Evolutionary conservation across 2,797 vertebrate genomes (phyloP).

Genomic region (Setipinna tenuifilis): DNA sequence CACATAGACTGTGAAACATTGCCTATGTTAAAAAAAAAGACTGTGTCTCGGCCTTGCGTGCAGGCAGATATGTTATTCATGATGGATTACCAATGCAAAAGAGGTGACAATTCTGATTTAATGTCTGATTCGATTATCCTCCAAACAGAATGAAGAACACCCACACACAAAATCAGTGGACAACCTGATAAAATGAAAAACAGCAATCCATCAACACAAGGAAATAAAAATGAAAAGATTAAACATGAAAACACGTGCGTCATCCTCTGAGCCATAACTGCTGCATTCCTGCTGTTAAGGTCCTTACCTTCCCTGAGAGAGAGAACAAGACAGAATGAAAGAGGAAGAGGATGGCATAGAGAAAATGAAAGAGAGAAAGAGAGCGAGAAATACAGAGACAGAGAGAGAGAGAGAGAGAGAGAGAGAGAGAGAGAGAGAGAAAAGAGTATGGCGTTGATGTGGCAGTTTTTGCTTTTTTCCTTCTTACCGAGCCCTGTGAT

Average conservation of each 20-base stretch:
- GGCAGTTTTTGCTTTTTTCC: neutral
- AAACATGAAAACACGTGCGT: neutral
- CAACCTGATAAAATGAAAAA: neutral
- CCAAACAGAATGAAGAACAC: neutral
- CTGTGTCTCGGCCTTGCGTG: neutral
- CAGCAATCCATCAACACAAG: neutral
- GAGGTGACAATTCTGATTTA: neutral
- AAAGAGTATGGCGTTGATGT: neutral
- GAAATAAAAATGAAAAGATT: neutral
- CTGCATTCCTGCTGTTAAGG: neutral
- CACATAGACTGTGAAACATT: neutral
- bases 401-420: constrained; percentile 4
- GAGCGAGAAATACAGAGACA: neutral
- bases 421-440: neutral
- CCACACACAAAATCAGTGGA: neutral
- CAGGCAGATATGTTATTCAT: neutral
- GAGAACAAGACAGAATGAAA: neutral
- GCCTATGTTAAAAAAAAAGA: neutral
- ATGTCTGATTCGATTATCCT: constrained; percentile 6
- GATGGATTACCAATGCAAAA: constrained; percentile 8
- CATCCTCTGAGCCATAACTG: neutral
- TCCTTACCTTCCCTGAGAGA: neutral
- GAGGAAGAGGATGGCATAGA: neutral
- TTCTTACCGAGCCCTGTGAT: neutral
- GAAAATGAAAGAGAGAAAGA: neutral